These are phyloP conservation scores for Dryobates pubescens DNA, from an alignment of 2,797 vertebrate genomes.

Conservation along the genomic window DNA sequence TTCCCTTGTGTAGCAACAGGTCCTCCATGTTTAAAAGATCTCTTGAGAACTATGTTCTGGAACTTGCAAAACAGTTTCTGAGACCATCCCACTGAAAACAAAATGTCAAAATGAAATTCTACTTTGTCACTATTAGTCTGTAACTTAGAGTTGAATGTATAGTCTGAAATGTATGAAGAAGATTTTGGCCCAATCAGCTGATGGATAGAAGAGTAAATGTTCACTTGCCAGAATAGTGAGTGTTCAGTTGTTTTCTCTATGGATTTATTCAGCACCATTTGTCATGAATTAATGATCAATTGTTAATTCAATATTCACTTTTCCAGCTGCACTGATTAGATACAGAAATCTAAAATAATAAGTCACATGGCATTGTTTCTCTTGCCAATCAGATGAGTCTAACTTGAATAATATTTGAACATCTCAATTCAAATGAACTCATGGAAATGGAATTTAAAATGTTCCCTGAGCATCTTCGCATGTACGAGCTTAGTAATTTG, in stretches of 20 bases:
- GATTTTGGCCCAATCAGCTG: conserved; percentile 38
- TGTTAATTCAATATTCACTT: conserved; percentile 65
- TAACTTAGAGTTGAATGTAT: neutral
- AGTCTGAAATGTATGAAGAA: conserved; percentile 31
- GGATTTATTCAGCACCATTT: conserved; percentile 60
- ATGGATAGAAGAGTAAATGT: neutral
- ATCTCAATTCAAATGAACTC: conserved; percentile 39
- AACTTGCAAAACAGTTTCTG: neutral
- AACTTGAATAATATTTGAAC: conserved; percentile 60
- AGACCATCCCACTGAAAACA: neutral
- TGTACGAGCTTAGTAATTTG: neutral
- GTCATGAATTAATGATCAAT: conserved; percentile 68
- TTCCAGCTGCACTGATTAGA: conserved; percentile 66
- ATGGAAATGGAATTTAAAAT: conserved; percentile 33
- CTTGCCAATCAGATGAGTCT: conserved; percentile 60
- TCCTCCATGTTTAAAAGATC: neutral
- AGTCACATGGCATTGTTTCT: conserved; percentile 54
- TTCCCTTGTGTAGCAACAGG: neutral
- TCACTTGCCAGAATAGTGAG: conserved; percentile 57
- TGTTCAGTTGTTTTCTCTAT: conserved; percentile 48
- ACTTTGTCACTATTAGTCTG: neutral
- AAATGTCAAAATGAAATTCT: conserved; percentile 13
- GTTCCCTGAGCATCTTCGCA: conserved; percentile 15
- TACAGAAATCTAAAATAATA: conserved; percentile 49
- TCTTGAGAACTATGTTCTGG: neutral